These are phyloP conservation scores for Australoheros facetus DNA, from an alignment of 2,797 vertebrate species.

Conservation along the genomic window DNA sequence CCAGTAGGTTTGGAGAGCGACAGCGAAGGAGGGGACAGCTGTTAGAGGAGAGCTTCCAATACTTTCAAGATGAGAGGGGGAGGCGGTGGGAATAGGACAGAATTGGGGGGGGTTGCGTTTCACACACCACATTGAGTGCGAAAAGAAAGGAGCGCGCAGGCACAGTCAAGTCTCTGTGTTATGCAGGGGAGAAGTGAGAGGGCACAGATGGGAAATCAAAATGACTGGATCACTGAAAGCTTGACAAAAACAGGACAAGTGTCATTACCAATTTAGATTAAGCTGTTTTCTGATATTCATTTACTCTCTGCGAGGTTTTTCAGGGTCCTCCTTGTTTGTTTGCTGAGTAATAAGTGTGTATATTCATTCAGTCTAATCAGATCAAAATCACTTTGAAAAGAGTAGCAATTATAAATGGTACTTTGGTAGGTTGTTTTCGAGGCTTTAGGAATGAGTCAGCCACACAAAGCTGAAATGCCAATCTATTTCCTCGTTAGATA, in stretches of 20 bases:
- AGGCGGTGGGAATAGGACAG: slow-evolving; percentile 61
- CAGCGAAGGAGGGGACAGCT: slow-evolving; percentile 72
- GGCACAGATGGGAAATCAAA: slow-evolving; percentile 82
- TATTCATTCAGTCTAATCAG: slow-evolving; percentile 22
- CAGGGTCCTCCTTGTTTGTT: slow-evolving; percentile 13
- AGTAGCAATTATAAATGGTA: slow-evolving; percentile 35
- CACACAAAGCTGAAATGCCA: slow-evolving; percentile 62
- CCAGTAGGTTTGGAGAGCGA: slow-evolving; percentile 24
- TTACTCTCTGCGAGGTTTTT: slow-evolving; percentile 21
- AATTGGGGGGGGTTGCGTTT: slow-evolving; percentile 62
- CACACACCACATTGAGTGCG: slow-evolving; percentile 83
- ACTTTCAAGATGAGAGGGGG: slow-evolving; percentile 64
- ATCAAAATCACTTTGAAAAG: slow-evolving; percentile 46
- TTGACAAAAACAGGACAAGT: slow-evolving; percentile 70
- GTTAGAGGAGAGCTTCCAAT: slow-evolving; percentile 74
- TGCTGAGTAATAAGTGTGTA: slow-evolving; percentile 21
- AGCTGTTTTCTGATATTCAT: slow-evolving; percentile 59
- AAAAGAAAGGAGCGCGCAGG: slow-evolving; percentile 72
- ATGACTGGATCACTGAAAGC: slow-evolving; percentile 71
- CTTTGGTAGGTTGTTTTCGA: slow-evolving; percentile 43
- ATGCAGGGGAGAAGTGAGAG: slow-evolving; percentile 72
- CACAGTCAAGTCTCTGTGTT: slow-evolving; percentile 66
- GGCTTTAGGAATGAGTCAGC: slow-evolving; percentile 62
- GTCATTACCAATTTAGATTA: slow-evolving; percentile 76
- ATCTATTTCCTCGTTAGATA: slow-evolving; percentile 53